Percentiles rank a stretch among this genome's conserved stretches.
Evolutionary conservation across 2,888 invertebrate species (phyloP).

Genomic region (Caenorhabditis uteleia): DNA sequence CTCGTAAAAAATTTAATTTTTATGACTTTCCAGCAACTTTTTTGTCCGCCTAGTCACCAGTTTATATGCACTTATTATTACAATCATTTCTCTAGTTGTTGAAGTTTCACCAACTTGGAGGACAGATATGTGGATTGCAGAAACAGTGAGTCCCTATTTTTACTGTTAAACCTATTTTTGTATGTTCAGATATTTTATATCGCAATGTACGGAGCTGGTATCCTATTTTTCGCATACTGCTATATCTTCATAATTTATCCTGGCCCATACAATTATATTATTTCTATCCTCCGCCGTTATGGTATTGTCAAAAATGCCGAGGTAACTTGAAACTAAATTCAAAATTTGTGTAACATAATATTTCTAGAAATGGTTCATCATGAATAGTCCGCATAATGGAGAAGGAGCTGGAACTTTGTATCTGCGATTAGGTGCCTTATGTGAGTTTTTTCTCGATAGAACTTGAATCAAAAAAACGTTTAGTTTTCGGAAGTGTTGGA

Average conservation of each 20-base stretch:
- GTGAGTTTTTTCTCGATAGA: slow-evolving; percentile 39
- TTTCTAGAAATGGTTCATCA: slow-evolving; percentile 49
- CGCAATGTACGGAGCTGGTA: slow-evolving; percentile 65
- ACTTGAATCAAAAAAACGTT: not conserved
- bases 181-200: slow-evolving; percentile 62
- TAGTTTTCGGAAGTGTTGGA: slow-evolving; percentile 67
- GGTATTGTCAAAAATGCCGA: slow-evolving; percentile 28
- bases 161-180: not conserved
- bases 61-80: slow-evolving; percentile 64
- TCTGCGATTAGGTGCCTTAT: slow-evolving; percentile 63
- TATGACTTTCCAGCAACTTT: slow-evolving; percentile 44
- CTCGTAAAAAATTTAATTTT: not conserved
- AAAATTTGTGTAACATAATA: no score
- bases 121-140: slow-evolving; percentile 59
- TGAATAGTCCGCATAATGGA: slow-evolving; percentile 53
- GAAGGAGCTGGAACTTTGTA: slow-evolving; percentile 66
- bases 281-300: slow-evolving; percentile 18
- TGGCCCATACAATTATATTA: slow-evolving; percentile 45
- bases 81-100: slow-evolving; percentile 62
- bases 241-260: slow-evolving; percentile 66
- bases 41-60: slow-evolving; percentile 62
- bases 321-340: no score
- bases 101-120: slow-evolving; percentile 65
- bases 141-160: slow-evolving; percentile 51
- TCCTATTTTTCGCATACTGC: slow-evolving; percentile 61